Base-by-base conservation (phyloP, 2,888 invertebrate genomes). In the Linnaemya vulpina region DNA sequence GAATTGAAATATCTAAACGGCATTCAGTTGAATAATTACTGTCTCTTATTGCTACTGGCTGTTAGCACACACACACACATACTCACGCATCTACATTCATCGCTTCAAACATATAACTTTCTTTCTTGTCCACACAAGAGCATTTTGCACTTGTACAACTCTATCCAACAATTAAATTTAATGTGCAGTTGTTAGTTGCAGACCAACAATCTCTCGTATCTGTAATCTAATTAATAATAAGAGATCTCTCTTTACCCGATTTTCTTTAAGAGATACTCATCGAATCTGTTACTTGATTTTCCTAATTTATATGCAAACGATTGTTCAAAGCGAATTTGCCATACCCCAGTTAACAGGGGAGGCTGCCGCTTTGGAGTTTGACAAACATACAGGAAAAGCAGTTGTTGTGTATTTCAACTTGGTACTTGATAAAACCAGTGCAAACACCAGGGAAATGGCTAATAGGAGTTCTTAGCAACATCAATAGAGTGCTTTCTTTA, bases 1-100 rank as follows among this genome's bases (percentile, higher is more conserved):
- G 46, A 67, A 70, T 78, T 25, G 35, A 63, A 63, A 71, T 63
- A 71, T 71, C 78, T 53, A 70, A 40, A 53, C 62, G 53, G 25
- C 67, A 38, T 40, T 22, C 20, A 62, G 40, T 51, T 62, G 49
- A 70, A 70, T 70, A 70, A 78, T 51, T 70, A 51, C 35, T 63
- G 43, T 63, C 55, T 53, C 15, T 53, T 63, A 20, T 63, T 53
- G 40, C 46, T 63, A 20, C 43, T 71, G 63, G 60, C 49, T 38
- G 51, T 22, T 9, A 46, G 20, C 15, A n/a, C 1, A 38, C 15
- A 22, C 9, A 46, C 10, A 38, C 17, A 40, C 17, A 43, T 30
- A 25, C 25, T 3, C 13, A 55, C 5, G 25, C 1, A n/a, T 4
- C 15, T 15, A 11, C 55, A 5, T 25, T 13, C 15, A 25, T 25